Evolutionary conservation across 2,888 invertebrate species (phyloP), one percentile per base, ranked within the genome.

Genomic region (Timandra comae): DNA sequence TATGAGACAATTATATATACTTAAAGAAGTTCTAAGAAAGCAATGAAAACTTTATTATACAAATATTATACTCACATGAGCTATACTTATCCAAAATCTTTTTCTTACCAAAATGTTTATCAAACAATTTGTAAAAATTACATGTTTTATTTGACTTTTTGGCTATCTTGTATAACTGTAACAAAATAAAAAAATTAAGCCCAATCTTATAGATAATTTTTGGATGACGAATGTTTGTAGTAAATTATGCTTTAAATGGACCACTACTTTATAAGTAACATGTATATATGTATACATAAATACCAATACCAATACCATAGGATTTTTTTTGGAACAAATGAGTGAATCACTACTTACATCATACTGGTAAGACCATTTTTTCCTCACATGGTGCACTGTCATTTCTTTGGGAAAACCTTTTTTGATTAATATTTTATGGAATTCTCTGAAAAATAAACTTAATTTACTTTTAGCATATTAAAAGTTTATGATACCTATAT

Each of bases 311-410:
- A n/a, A n/a, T n/a, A n/a, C n/a, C n/a, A n/a, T n/a, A n/a, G n/a
- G n/a, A n/a, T n/a, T n/a, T n/a, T n/a, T n/a, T n/a, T n/a, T 25
- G 12, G 27, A 3, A 27, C 8, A 9, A 10, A 27, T 27, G 32
- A 12, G 11, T 33, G 12, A 16, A 19, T 20, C 11, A 30, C 16
- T 34, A 74, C 82, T 76, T 60, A 86, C 85, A 66, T 85, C 84
- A 69, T 76, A 82, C 26, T 74, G 78, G 33, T 81, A 82, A 12
- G 72, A 68, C 85, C 85, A 86, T 43, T 85, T 86, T 46, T 81
- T 86, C 28, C 86, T 67, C 1, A 85, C 72, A 63, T 82, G 80
- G 16, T 69, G 67, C 12, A 84, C 42, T 7, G 79, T 76, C 67
- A 86, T 79, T 43, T 78, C 70, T 41, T 63, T 55, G 11, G 86